These are phyloP conservation scores for Apomyelois bistriatella DNA, from an alignment of 2,888 invertebrate species.

Conservation along the genomic window DNA sequence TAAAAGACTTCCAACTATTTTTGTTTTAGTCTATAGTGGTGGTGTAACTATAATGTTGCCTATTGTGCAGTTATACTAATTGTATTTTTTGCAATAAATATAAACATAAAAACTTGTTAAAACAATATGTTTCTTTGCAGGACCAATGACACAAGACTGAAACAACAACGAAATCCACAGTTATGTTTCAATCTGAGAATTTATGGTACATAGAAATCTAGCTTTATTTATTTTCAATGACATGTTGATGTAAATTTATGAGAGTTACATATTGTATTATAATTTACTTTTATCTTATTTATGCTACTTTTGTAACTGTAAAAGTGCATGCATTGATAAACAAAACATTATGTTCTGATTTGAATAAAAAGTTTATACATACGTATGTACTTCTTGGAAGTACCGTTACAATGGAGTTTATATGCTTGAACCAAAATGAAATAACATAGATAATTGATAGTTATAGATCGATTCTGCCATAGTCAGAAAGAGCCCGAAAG, in stretches of 20 bases:
- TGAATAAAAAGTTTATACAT: not conserved
- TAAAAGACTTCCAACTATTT: no score
- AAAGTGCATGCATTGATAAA: slow-evolving; percentile 8
- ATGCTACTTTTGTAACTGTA: slow-evolving; percentile 21
- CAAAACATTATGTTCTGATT: not conserved
- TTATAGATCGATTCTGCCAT: not conserved
- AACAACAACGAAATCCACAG: slow-evolving; percentile 60
- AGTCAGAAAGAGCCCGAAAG: not conserved
- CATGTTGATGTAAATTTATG: slow-evolving; percentile 31
- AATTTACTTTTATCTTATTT: slow-evolving; percentile 27
- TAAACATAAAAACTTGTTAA: no score
- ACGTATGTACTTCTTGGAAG: not conserved
- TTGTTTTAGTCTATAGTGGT: no score
- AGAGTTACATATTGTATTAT: slow-evolving; percentile 27
- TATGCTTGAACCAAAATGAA: not conserved
- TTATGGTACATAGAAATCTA: slow-evolving; percentile 32
- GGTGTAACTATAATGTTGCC: no score
- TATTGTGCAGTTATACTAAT: no score
- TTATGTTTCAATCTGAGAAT: slow-evolving; percentile 41
- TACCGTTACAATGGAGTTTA: not conserved
- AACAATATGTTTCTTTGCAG: slow-evolving; percentile 31
- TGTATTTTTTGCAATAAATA: no score
- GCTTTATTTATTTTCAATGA: slow-evolving; percentile 49
- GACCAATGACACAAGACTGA: slow-evolving; percentile 68
- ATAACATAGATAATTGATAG: not conserved